A percentile compares a stretch with the other conserved stretches of the same genome.
phyloP scores from a whole-genome alignment of 2,888 invertebrate species.

The Drosophila acutilabella region DNA sequence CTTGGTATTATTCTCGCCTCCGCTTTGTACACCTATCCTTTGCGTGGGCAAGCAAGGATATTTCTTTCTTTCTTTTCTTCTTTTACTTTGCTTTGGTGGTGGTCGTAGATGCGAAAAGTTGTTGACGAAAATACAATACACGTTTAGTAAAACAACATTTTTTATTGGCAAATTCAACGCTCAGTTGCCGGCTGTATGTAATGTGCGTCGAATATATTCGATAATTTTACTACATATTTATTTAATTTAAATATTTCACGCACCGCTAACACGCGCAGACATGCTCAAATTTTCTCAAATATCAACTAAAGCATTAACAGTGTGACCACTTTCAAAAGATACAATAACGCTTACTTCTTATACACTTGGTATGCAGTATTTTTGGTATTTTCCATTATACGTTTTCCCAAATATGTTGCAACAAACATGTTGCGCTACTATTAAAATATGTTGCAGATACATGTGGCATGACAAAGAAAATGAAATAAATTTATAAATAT shows the following conservation, averaged over 20 bases:
- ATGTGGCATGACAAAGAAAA: not conserved
- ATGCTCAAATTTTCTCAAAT: slow-evolving; percentile 57
- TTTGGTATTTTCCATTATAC: slow-evolving; percentile 21
- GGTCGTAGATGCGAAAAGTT: slow-evolving; percentile 23
- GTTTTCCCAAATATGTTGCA: not conserved
- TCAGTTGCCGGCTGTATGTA: slow-evolving; percentile 30
- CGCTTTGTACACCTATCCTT: slow-evolving; percentile 64
- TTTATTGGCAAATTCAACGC: slow-evolving; percentile 13
- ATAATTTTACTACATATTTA: slow-evolving; percentile 55
- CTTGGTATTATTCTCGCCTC: slow-evolving; percentile 47
- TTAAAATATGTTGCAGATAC: not conserved
- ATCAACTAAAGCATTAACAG: slow-evolving; percentile 46
- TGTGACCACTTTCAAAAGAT: slow-evolving; percentile 23
- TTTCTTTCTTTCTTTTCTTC: slow-evolving; percentile 33
- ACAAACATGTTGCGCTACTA: not conserved
- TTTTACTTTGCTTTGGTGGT: slow-evolving; percentile 24
- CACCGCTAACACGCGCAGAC: slow-evolving; percentile 51
- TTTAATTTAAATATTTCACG: slow-evolving; percentile 43
- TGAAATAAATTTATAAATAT: not conserved
- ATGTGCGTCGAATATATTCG: slow-evolving; percentile 37
- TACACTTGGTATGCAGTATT: slow-evolving; percentile 20
- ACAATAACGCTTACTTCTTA: slow-evolving; percentile 11
- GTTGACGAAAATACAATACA: slow-evolving; percentile 17
- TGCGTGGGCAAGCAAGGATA: slow-evolving; percentile 73
- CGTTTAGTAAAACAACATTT: slow-evolving; percentile 28